Evolutionary conservation across 1,140 invertebrate genomes (phyloP).

Genomic region (Pseudomyrmex concolor): DNA sequence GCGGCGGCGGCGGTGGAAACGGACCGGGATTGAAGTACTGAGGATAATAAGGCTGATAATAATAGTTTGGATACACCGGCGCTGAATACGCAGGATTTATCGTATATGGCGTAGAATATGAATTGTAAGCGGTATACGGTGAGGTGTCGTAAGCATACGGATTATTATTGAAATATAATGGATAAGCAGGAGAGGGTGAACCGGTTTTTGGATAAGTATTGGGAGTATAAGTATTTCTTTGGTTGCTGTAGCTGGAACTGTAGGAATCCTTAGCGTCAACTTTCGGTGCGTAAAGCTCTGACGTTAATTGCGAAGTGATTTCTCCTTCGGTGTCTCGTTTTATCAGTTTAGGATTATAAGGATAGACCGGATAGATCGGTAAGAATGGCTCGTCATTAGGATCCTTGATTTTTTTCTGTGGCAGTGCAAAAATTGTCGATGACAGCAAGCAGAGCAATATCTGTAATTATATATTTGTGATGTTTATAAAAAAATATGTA

Average conservation of each 20-base stretch:
- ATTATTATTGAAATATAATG: conserved; percentile 5
- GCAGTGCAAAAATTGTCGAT: conserved; percentile 73
- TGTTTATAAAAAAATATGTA: background rate
- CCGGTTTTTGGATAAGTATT: conserved; percentile 71
- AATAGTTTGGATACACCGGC: conserved; percentile 75
- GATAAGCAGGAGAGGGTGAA: background rate
- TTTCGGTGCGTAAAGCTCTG: conserved; percentile 79
- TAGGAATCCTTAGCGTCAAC: conserved; percentile 78
- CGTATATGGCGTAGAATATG: conserved; percentile 62
- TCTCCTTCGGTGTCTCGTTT: conserved; percentile 79
- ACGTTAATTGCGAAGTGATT: conserved; percentile 69
- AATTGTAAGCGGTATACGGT: conserved; percentile 72
- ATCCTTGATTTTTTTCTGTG: conserved; percentile 68
- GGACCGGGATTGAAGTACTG: conserved; percentile 78
- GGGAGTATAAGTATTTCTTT: conserved; percentile 75
- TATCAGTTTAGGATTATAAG: conserved; percentile 81
- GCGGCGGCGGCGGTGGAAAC: conserved; percentile 65
- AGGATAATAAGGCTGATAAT: conserved; percentile 77
- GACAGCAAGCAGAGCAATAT: conserved; percentile 75
- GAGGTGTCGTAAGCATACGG: conserved; percentile 38
- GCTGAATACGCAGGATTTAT: conserved; percentile 25
- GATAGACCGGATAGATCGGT: conserved; percentile 81
- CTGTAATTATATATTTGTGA: conserved; percentile 64
- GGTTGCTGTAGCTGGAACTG: conserved; percentile 71
- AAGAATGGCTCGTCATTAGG: conserved; percentile 82